A percentile compares a stretch with the other conserved stretches of the same genome.
Evolutionary conservation across 2,797 vertebrate species (phyloP).

Genomic region (Dipus sagitta): DNA sequence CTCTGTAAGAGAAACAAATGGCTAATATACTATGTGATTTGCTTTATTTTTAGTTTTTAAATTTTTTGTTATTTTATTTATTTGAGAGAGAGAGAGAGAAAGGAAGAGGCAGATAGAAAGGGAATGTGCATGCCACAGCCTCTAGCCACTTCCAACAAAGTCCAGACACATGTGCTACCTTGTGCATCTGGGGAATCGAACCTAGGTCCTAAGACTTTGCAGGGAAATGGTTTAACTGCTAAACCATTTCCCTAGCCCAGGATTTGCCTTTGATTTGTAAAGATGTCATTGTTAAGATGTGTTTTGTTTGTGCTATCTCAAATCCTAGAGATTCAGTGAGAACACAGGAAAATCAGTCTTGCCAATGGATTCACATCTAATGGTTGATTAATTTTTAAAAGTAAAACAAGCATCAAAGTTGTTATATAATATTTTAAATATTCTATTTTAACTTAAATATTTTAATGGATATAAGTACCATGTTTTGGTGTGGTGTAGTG

Average conservation of each 20-base stretch:
- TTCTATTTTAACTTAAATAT: conserved; percentile 29
- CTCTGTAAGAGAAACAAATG: conserved; percentile 49
- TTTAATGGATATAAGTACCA: background rate
- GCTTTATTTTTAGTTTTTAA: too few species aligned
- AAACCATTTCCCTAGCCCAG: too few species aligned
- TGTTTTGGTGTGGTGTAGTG: background rate
- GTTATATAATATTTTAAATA: background rate
- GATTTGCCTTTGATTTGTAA: background rate
- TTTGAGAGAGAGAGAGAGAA: too few species aligned
- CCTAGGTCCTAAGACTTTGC: too few species aligned
- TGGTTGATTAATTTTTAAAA: background rate
- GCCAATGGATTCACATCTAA: background rate
- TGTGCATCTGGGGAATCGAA: too few species aligned
- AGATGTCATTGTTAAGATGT: background rate
- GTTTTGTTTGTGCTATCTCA: background rate
- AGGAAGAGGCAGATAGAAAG: too few species aligned
- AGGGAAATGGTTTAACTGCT: too few species aligned
- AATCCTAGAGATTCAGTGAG: background rate
- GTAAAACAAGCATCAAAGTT: background rate
- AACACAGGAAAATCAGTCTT: background rate
- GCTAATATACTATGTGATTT: background rate
- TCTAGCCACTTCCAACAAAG: too few species aligned
- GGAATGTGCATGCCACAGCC: too few species aligned
- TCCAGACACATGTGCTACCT: too few species aligned
- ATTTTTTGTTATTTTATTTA: too few species aligned